These are phyloP conservation scores for Drosophila quinaria DNA, from an alignment of 2,888 invertebrate species.

Conservation along the genomic window DNA sequence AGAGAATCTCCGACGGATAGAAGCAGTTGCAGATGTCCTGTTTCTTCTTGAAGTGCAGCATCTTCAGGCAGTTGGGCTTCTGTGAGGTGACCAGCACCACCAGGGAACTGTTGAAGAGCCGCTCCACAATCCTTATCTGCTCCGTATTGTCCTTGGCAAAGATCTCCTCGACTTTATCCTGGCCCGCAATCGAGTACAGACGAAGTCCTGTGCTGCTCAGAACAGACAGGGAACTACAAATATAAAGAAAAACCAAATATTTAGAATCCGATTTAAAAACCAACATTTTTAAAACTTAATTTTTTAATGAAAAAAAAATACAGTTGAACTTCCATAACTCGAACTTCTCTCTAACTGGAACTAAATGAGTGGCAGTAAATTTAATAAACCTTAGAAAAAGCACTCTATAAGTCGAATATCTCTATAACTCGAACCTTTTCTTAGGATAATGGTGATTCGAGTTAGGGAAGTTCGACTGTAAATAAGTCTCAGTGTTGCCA, in stretches of 20 bases:
- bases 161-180: slow-evolving; percentile 85
- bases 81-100: slow-evolving; percentile 84
- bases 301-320: no score
- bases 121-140: slow-evolving; percentile 84
- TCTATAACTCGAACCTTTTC: no score
- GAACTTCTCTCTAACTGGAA: no score
- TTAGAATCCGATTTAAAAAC: no score
- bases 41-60: slow-evolving; percentile 85
- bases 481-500: no score
- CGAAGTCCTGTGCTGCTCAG: slow-evolving; percentile 82
- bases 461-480: no score
- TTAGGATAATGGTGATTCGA: no score
- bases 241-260: background rate
- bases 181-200: slow-evolving; percentile 82
- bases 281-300: no score
- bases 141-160: slow-evolving; percentile 84
- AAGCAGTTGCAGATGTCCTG: slow-evolving; percentile 85
- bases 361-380: no score
- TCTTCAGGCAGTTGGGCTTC: slow-evolving; percentile 85
- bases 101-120: slow-evolving; percentile 85
- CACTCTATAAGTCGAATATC: no score
- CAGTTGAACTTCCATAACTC: no score
- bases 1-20: slow-evolving; percentile 84
- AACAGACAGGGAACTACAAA: slow-evolving; percentile 84
- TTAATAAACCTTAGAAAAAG: no score